Evolutionary conservation across 2,888 invertebrate species (phyloP), one percentile per base, ranked within the genome.

Genomic region (Phlogophora meticulosa): DNA sequence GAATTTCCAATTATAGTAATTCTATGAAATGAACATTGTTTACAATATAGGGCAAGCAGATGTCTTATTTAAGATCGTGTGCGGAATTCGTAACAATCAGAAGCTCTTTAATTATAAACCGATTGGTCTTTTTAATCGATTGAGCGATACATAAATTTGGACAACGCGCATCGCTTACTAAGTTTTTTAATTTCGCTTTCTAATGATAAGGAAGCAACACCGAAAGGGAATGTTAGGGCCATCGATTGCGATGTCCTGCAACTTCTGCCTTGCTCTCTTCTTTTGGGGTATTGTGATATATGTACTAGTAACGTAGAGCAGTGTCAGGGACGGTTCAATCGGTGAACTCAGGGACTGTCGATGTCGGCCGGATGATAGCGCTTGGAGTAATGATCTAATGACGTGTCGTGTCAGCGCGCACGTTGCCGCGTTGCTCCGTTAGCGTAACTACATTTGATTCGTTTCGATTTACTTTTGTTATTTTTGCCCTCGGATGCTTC

Each of bases 361-460:
- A 80, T 77, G 77, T 76, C 57, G 75, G 75, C 87, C 86, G 88
- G 87, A 88, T 82, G 85, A 78, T 67, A 80, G 64, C 79, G 82
- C 80, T 88, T 85, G 80, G 40, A 71, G 71, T 79, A 85, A 85
- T 80, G 72, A 74, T 74, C 56, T 70, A 79, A 80, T 76, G 71
- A 81, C 68, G 60, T 74, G 59, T 63, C 60, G 70, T 69, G 67
- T 76, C 78, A 63, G 72, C 65, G 72, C 69, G 71, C 78, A 73
- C 73, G 76, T 46, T 55, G 51, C 46, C 28, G 28, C 28, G 28
- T 5, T 28, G n/a, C n/a, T 56, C 71, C 59, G 70, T 65, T 60
- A 55, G 15, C 38, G 56, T 78, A 66, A 59, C 20, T 56, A 24
- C 46, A 48, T 67, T 70, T 40, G 38, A 56, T 38, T 65, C 17